Conservation (phyloP, 2,888 invertebrate genomes). For the Gandaritis pyraliata region DNA sequence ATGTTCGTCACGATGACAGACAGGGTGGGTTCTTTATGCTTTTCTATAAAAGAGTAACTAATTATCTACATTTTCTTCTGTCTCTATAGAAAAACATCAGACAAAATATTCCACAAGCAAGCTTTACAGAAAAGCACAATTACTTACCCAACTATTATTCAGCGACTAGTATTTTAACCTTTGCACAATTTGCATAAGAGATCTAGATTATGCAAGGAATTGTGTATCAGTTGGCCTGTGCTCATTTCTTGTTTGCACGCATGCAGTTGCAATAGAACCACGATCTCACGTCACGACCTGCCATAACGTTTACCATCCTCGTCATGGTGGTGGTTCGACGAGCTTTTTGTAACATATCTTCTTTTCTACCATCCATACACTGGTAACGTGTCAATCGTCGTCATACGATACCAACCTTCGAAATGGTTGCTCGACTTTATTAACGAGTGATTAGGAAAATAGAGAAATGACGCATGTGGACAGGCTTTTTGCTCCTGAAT, state of each 20-base stretch:
- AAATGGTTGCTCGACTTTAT: background rate
- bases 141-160: background rate
- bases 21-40: too few species aligned
- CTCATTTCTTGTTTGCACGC: constrained; percentile 34
- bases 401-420: background rate
- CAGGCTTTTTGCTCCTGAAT: too few species aligned
- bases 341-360: constrained; percentile 31
- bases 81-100: too few species aligned
- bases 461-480: too few species aligned
- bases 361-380: too few species aligned
- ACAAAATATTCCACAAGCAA: too few species aligned
- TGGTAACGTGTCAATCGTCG: too few species aligned
- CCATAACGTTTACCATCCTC: constrained; percentile 27
- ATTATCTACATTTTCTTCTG: too few species aligned
- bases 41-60: too few species aligned
- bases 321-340: constrained; percentile 35
- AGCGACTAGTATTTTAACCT: background rate
- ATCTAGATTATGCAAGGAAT: constrained; percentile 33
- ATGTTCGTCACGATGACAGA: too few species aligned
- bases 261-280: constrained; percentile 38
- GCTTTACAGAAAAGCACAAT: too few species aligned
- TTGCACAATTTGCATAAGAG: constrained; percentile 16
- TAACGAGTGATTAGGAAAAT: background rate
- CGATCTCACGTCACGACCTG: constrained; percentile 42
- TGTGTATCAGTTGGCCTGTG: constrained; percentile 21